These are phyloP conservation scores for Liasis olivaceus DNA, from an alignment of 2,797 vertebrate species.

Conservation along the genomic window DNA sequence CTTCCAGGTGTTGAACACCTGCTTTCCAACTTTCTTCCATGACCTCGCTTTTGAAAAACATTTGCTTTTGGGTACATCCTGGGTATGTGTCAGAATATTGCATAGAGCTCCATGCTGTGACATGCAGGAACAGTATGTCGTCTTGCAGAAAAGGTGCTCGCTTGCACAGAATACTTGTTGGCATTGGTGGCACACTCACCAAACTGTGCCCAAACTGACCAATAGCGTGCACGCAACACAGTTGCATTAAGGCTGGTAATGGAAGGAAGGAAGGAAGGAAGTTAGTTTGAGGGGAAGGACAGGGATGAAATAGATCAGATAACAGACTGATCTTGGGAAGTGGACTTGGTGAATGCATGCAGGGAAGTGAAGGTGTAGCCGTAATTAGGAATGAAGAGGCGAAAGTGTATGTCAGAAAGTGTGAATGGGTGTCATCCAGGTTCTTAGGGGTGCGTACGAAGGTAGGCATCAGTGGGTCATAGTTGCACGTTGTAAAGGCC, in stretches of 20 bases:
- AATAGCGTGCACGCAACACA: neutral
- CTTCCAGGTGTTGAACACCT: neutral
- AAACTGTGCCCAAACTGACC: neutral
- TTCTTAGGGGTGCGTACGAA: neutral
- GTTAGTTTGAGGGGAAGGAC: too few species aligned
- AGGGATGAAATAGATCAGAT: too few species aligned
- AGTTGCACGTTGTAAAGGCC: neutral
- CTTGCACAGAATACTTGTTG: neutral
- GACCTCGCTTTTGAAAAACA: neutral
- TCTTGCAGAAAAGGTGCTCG: neutral
- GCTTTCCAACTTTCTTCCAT: too few species aligned
- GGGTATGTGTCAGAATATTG: neutral
- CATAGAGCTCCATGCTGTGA: neutral
- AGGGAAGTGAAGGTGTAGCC: too few species aligned
- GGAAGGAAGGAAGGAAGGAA: too few species aligned
- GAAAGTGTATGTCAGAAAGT: too few species aligned
- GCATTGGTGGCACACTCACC: neutral
- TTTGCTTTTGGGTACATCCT: neutral
- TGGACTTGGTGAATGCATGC: neutral
- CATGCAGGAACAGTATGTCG: too few species aligned
- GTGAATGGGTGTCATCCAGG: too few species aligned
- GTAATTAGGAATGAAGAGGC: too few species aligned
- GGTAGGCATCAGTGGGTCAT: too few species aligned
- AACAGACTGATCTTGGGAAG: too few species aligned
- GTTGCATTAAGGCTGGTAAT: too few species aligned